Evolutionary conservation across 2,113 vertebrate genomes (phyloP), one percentile per base, ranked within the genome.

Genomic region (Noturus placidus): DNA sequence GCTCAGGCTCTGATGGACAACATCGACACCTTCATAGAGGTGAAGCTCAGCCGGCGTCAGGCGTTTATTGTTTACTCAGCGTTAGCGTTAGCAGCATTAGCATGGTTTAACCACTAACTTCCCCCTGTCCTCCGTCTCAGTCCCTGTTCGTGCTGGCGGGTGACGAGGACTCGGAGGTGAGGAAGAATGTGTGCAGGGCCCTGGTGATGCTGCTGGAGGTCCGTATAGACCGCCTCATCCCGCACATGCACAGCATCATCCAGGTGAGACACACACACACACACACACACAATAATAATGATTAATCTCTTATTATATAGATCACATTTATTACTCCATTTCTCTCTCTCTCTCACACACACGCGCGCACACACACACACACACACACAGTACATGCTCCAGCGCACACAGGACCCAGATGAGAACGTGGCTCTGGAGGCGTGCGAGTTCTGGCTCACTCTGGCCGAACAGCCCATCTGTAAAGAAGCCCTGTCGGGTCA

Each of bases 161-260:
- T 50, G 97, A 98, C 0, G 97, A 99, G 57, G 97, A 99, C 92
- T 96, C 96, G 0, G 97, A 99, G 90, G 97, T 99, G 86, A 93
- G 97, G 35, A 98, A 98, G 93, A 99, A 99, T 0, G 97, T 99
- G 35, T 99, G 97, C 92, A 93, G 97, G 0, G 97, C 97, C 0
- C 92, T 98, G 81, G 97, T 99, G 82, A 99, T 99, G 97, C 95
- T 98, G 88, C 93, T 99, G 89, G 97, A 98, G 92, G 97, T 99
- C 77, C 96, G 97, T 11, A 98, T 98, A 0, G 98, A 99, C 88
- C 95, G 97, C 27, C 96, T 99, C 52, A 97, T 99, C 72, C 98
- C 98, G 0, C 98, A 99, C 93, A 98, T 98, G 97, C 97, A 99
- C 93, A 99, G 98, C 92, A 99, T 99, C 91, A 97, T 98, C 89